phyloP scores from a whole-genome alignment of 1,140 invertebrate genomes.

The Ceratitis capitata region DNA sequence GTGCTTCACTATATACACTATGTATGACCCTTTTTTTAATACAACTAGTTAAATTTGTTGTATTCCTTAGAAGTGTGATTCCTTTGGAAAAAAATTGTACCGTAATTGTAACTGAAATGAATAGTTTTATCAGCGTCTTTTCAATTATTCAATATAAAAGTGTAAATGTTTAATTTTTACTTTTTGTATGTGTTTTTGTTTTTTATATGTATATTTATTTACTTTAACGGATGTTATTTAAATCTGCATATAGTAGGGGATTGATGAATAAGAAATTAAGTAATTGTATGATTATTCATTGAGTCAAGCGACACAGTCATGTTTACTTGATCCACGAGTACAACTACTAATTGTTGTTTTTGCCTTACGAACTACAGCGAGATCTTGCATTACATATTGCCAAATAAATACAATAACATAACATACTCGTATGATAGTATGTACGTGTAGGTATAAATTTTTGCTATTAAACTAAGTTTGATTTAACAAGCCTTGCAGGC shows the following conservation, averaged over 20 bases:
- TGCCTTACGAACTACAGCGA: neutral
- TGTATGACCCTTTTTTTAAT: no score
- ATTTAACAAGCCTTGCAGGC: neutral
- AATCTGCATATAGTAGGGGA: neutral
- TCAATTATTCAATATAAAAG: conserved; percentile 12
- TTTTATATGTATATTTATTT: neutral
- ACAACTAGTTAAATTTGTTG: no score
- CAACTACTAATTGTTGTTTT: neutral
- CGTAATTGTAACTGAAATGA: no score
- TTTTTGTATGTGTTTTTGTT: neutral
- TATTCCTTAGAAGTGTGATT: no score
- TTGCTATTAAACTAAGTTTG: neutral
- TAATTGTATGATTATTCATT: neutral
- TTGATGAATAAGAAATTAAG: neutral
- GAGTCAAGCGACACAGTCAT: neutral
- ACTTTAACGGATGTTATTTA: no score
- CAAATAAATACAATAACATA: neutral
- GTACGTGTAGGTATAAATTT: neutral
- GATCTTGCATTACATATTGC: neutral
- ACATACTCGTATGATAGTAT: no score
- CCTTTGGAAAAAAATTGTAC: no score
- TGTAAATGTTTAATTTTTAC: neutral
- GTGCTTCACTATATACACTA: no score
- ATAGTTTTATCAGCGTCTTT: neutral
- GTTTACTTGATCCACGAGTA: neutral